Base-by-base conservation (phyloP, 1,140 invertebrate species). In the Hestina assimilis region DNA sequence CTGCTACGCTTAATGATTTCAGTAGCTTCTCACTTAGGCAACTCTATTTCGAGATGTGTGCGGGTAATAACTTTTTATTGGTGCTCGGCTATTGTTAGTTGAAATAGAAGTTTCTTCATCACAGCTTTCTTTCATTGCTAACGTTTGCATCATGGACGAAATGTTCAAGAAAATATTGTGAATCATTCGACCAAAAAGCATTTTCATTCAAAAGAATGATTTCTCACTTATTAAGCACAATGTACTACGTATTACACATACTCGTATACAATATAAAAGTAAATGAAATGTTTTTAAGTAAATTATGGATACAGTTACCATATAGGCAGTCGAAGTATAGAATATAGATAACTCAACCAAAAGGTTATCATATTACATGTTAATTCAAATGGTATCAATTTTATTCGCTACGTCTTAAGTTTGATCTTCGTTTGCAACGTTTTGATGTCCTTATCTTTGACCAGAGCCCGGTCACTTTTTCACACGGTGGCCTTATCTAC, bases 1-100 rank as follows among this genome's bases (percentile, higher is more conserved):
- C 77, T 72, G 74, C 65, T 76, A 76, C 72, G 73, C 63, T 73
- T 82, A 77, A 82, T 84, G 73, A 79, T 75, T 81, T 78, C 68
- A 66, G 64, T 63, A 68, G 59, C 64, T 70, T 61, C 59, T 57
- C 52, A 59, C 65, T 72, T 66, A 66, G 58, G 71, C 69, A 73
- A 79, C 68, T 65, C 66, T 76, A 70, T 81, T 79, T 69, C 64
- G 64, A 75, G 69, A 62, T 63, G 61, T 53, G 29, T 53, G 15
- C 42, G 65, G 54, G 66, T 69, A 72, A 79, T 77, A 75, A 74
- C 63, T 62, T 69, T 75, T 72, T 72, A 69, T 70, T 61, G 58
- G 42, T 5, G 43, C 38, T 45, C 62, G 33, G 11, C 40, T 62
- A 65, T 64, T 60, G 61, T 67, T 38, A 57, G 59, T 45, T 59